phyloP scores from a whole-genome alignment of 2,113 vertebrate genomes.

The Brienomyrus longianalis region DNA sequence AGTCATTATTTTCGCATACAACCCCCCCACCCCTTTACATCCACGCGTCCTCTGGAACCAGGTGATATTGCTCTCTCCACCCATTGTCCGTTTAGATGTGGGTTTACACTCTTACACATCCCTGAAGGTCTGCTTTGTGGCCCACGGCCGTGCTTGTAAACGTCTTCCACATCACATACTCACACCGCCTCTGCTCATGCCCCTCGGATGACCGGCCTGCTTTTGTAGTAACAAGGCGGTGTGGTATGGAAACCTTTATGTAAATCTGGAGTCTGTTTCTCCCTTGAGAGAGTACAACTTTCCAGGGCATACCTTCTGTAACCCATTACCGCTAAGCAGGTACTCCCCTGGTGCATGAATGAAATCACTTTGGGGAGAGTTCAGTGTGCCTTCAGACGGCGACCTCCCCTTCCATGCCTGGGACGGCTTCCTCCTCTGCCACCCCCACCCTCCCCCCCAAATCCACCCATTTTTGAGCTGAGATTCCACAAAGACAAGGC shows the following conservation, averaged over 20 bases:
- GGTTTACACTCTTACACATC: background rate
- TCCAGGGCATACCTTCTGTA: background rate
- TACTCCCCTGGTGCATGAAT: background rate
- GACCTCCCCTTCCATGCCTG: background rate
- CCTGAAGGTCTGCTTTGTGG: background rate
- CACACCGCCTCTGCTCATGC: background rate
- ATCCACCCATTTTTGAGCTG: background rate
- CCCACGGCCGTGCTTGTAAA: background rate
- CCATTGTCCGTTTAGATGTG: background rate
- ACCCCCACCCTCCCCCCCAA: background rate
- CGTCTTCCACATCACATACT: background rate
- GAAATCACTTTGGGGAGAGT: background rate
- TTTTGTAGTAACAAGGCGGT: background rate
- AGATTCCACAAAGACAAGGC: conserved; percentile 13
- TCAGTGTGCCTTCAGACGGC: background rate
- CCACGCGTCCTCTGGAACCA: background rate
- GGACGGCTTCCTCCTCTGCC: background rate
- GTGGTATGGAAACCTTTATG: background rate
- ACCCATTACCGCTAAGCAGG: background rate
- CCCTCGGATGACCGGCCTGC: background rate
- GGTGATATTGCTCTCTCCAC: background rate
- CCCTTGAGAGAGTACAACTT: background rate
- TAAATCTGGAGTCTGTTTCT: background rate
- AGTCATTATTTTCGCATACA: background rate
- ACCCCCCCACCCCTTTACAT: background rate